Evolutionary conservation across 2,888 invertebrate species (phyloP), one percentile per base, ranked within the genome.

Genomic region (Brachyptera risi): DNA sequence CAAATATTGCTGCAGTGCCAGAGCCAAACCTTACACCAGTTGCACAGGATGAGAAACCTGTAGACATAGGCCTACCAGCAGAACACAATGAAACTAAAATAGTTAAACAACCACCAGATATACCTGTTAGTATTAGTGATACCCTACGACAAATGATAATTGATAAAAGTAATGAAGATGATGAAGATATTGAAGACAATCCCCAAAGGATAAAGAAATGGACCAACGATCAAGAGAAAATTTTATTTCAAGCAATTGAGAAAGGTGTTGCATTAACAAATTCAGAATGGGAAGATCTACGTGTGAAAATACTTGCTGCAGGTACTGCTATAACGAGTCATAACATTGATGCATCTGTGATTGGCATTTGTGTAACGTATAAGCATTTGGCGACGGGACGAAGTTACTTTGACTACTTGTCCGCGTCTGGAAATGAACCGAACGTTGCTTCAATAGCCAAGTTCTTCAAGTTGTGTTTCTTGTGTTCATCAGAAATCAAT

Each of bases 311-410:
- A 47, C 68, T 82, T 15, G 69, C 72, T 1, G 73, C 72, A 63
- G 69, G 67, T 44, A 76, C 76, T n/a, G 69, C 69, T 31, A 68
- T 80, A 13, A 80, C 74, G 50, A 65, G 73, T 40, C 75, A 76
- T 40, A 86, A 83, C 70, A 74, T 86, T 31, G 86, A 88, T 74
- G 80, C 82, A 35, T 70, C 80, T 1, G 76, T 87, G 38, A 69
- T 88, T 38, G 79, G 81, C 60, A 68, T 78, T 19, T 82, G 85
- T 72, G 69, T 75, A 5, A 69, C 68, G 3, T 66, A 69, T 0
- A 75, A 75, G 27, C 76, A 82, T 42, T 73, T 80, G 54, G 69
- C 78, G 49, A 69, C 78, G 31, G 86, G 83, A 0, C 74, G 80
- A 61, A 80, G 79, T 27, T 89, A 84, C 74, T 73, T 84, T 0